Conservation (phyloP, 2,797 vertebrate genomes). For the Lacerta agilis region DNA sequence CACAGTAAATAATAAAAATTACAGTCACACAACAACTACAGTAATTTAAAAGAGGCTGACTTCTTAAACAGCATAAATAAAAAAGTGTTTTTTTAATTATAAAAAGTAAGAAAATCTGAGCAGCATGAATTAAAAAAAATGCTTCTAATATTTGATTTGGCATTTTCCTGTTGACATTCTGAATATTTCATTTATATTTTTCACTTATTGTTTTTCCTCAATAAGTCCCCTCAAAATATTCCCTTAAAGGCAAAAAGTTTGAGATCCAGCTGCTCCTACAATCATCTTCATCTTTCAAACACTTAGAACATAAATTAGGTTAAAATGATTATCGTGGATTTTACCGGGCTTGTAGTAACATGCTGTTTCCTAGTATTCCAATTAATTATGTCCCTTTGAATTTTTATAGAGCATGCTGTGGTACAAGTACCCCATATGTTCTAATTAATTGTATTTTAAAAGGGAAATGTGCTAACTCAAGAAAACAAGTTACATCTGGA, state of each 20-base stretch:
- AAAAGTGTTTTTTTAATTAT: not conserved
- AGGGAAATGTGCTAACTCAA: constrained; percentile 34
- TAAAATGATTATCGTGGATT: constrained; percentile 65
- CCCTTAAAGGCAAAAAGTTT: constrained; percentile 52
- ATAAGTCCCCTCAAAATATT: constrained; percentile 50
- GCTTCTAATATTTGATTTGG: not conserved
- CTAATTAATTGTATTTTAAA: constrained; percentile 60
- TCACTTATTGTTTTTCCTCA: constrained; percentile 49
- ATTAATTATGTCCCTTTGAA: constrained; percentile 68
- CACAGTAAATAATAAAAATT: constrained; percentile 53
- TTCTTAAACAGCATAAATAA: constrained; percentile 12
- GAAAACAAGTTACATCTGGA: constrained; percentile 9
- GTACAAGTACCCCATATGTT: constrained; percentile 52
- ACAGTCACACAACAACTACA: not conserved
- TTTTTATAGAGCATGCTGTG: constrained; percentile 59
- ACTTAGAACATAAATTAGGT: constrained; percentile 61
- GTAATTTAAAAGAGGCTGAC: constrained; percentile 7
- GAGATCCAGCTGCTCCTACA: constrained; percentile 54
- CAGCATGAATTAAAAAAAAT: constrained; percentile 4
- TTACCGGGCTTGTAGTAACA: constrained; percentile 48
- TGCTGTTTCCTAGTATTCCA: constrained; percentile 59
- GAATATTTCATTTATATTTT: constrained; percentile 50
- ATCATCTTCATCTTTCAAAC: constrained; percentile 62
- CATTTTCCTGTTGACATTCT: constrained; percentile 25
- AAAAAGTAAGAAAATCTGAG: constrained; percentile 11